Evolutionary conservation across 2,888 invertebrate genomes (phyloP).

Genomic region (Nomada ferruginata): DNA sequence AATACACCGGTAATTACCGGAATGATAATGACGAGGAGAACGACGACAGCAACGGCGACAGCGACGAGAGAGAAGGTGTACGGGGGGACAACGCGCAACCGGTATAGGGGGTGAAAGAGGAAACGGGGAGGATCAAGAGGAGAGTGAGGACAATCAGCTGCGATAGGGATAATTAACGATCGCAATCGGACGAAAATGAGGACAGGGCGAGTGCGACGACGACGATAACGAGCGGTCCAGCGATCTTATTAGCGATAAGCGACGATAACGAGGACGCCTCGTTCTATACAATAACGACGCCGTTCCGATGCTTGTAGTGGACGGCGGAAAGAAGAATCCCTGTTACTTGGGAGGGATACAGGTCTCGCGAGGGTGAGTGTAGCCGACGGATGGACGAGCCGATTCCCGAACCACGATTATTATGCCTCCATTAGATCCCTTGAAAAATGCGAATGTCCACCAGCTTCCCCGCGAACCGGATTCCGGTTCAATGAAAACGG

Average conservation of each 20-base stretch:
- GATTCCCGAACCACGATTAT: constrained; percentile 26
- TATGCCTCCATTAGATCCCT: constrained; percentile 36
- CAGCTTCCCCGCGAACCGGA: background rate
- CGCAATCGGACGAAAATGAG: constrained; percentile 82
- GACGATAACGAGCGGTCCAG: constrained; percentile 82
- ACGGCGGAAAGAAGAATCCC: constrained; percentile 53
- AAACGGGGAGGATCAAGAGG: constrained; percentile 38
- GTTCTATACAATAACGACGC: constrained; percentile 78
- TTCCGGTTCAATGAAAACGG: background rate
- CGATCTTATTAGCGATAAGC: constrained; percentile 83
- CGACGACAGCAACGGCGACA: constrained; percentile 56
- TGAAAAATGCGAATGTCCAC: constrained; percentile 20
- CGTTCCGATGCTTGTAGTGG: constrained; percentile 65
- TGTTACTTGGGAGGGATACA: constrained; percentile 20
- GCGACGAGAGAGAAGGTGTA: constrained; percentile 28
- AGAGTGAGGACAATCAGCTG: constrained; percentile 72
- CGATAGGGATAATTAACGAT: constrained; percentile 83
- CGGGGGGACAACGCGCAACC: constrained; percentile 19
- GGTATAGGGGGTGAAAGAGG: constrained; percentile 31
- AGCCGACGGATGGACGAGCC: constrained; percentile 11
- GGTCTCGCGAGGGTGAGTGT: constrained; percentile 39
- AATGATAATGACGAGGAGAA: constrained; percentile 80
- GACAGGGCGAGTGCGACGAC: constrained; percentile 77
- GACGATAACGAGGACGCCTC: constrained; percentile 78
- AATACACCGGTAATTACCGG: constrained; percentile 81